These are phyloP conservation scores for Hyppa rectilinea DNA, from an alignment of 2,888 invertebrate genomes.

Conservation along the genomic window DNA sequence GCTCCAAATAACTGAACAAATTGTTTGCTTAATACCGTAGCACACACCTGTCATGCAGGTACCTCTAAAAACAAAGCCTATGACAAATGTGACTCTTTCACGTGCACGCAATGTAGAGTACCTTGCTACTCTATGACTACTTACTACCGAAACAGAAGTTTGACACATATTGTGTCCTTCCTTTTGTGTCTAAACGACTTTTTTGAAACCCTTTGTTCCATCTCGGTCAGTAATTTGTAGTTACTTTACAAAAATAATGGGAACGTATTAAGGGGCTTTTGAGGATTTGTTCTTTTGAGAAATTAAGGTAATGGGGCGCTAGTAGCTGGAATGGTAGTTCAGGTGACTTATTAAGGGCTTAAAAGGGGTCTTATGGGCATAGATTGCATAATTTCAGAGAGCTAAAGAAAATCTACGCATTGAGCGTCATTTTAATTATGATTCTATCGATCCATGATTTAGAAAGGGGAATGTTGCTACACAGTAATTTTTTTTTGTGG, in stretches of 20 bases:
- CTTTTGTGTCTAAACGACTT: conserved; percentile 68
- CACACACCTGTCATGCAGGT: conserved; percentile 50
- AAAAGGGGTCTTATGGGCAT: conserved; percentile 1
- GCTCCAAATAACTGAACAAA: conserved; percentile 27
- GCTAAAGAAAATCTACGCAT: background rate
- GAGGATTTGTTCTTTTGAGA: conserved; percentile 21
- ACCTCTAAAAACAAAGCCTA: conserved; percentile 51
- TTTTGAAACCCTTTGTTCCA: conserved; percentile 58
- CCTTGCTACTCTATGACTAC: conserved; percentile 47
- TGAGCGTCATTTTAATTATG: background rate
- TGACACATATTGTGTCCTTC: conserved; percentile 75
- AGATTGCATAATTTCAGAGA: conserved; percentile 24
- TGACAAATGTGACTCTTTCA: conserved; percentile 57
- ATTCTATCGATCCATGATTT: background rate
- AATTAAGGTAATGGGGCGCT: conserved; percentile 41
- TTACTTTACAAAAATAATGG: conserved; percentile 50
- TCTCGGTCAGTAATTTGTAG: conserved; percentile 47
- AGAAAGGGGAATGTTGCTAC: background rate
- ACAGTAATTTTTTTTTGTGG: background rate
- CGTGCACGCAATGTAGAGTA: conserved; percentile 43
- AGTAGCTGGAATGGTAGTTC: conserved; percentile 36
- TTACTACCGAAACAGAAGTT: conserved; percentile 85
- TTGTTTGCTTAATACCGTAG: conserved; percentile 52
- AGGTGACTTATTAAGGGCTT: conserved; percentile 11
- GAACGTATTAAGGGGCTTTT: conserved; percentile 48